Base-by-base conservation (phyloP, 2,113 vertebrate species). In the Seriola dumerili region DNA sequence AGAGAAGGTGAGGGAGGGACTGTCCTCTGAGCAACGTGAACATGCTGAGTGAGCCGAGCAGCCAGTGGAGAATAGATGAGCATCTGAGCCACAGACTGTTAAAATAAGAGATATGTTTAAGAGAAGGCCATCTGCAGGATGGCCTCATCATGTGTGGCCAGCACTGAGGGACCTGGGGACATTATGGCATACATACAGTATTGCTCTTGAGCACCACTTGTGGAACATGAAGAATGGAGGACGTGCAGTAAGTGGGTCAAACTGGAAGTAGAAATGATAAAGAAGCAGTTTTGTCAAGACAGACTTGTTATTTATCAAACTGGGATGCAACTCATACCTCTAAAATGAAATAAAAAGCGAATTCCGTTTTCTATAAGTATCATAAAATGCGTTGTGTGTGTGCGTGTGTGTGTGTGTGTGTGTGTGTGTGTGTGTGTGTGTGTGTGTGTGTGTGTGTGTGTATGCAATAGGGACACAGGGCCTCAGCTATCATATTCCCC, bases 51-150 rank as follows among this genome's bases (percentile, higher is more conserved):
- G 76, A 82, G 89, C 65, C 14, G 57, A 83, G 80, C 52, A 71
- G 80, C 85, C 91, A 80, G 84, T 58, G 69, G 91, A 90, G 89
- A 70, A 84, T 76, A 76, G 42, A 90, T 14, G 64, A 81, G 78
- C 91, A 91, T 91, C 88, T 90, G 91, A 92, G 85, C 81, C 85
- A 76, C 83, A 73, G 77, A 69, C 76, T 64, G 57, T 66, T 62
- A 44, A 62, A 85, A 76, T 46, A 76, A 44, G 80, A 85, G 75
- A 62, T n/a, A 29, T 19, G 67, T 71, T 77, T 71, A 65, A 72
- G 68, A 36, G 72, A 87, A 74, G 79, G 86, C 95, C 94, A 95
- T 96, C 95, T 96, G 94, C 89, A 92, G 91, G 80, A 84, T 55
- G 68, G 78, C 78, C 61, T 84, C 67, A 83, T 91, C 81, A 64